Percentiles rank a stretch among this genome's conserved stretches.
phyloP scores from a whole-genome alignment of 2,888 invertebrate genomes.

The Prenolepis imparis region DNA sequence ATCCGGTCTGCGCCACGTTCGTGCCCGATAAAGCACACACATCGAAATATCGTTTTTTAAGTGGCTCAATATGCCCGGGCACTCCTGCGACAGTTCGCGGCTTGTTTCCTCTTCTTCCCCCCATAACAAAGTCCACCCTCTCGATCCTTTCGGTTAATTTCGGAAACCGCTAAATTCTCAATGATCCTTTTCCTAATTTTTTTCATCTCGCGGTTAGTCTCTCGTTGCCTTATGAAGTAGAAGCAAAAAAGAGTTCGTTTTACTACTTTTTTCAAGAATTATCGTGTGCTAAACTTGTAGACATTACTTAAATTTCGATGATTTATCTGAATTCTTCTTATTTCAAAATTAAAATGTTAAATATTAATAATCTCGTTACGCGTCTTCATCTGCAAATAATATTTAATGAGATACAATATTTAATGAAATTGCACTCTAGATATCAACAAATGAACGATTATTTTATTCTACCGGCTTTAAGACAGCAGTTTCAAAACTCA shows the following conservation, averaged over 20 bases:
- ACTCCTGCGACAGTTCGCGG: not conserved
- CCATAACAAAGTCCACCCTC: not conserved
- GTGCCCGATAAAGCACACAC: slow-evolving; percentile 80
- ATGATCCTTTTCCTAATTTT: not conserved
- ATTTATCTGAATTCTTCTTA: not conserved
- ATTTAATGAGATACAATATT: not conserved
- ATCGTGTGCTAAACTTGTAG: not conserved
- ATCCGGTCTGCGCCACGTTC: slow-evolving; percentile 78
- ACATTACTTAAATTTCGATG: not conserved
- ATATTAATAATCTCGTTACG: too few species aligned
- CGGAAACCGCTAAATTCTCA: not conserved
- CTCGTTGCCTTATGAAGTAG: not conserved
- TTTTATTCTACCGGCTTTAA: not conserved
- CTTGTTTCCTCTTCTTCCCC: not conserved
- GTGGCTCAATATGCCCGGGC: slow-evolving; percentile 68
- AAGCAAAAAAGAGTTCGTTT: not conserved
- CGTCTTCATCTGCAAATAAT: not conserved
- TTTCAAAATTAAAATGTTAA: not conserved
- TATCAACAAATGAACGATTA: not conserved
- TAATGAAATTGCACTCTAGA: not conserved
- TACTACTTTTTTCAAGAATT: not conserved
- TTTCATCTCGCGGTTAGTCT: not conserved
- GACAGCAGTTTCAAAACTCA: not conserved
- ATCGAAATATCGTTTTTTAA: slow-evolving; percentile 82
- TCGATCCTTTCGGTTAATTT: slow-evolving; percentile 16